A percentile compares a stretch with the other conserved stretches of the same genome.
Conservation (phyloP, 2,797 vertebrate genomes). For the Gymnocypris eckloni region DNA sequence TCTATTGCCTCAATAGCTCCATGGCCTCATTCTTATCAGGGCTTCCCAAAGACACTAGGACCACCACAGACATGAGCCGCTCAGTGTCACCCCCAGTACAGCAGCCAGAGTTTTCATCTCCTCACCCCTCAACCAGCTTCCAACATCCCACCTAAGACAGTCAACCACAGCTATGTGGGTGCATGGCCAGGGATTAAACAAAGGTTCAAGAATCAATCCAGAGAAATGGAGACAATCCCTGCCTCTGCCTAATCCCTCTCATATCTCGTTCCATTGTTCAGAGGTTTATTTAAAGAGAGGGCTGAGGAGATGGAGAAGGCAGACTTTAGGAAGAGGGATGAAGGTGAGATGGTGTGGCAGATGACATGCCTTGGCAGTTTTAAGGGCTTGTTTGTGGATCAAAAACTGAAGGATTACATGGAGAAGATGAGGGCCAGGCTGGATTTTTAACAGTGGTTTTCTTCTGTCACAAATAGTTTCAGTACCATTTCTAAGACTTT, state of each 20-base stretch:
- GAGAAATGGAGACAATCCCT: constrained; percentile 71
- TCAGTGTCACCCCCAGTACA: constrained; percentile 7
- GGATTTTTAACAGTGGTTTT: neutral
- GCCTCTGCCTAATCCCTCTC: constrained; percentile 68
- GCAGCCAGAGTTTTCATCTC: constrained; percentile 47
- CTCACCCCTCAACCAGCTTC: constrained; percentile 16
- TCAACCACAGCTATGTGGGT: constrained; percentile 66
- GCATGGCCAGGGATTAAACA: constrained; percentile 68
- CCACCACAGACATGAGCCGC: constrained; percentile 48
- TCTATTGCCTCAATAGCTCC: constrained; percentile 38
- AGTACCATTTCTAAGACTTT: neutral
- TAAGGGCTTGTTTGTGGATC: constrained; percentile 52
- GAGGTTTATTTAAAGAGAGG: constrained; percentile 65
- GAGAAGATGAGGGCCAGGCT: neutral
- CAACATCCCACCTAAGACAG: constrained; percentile 44
- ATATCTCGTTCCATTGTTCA: constrained; percentile 70
- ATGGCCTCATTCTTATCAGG: constrained; percentile 62
- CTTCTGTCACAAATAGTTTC: neutral
- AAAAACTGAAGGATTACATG: constrained; percentile 49
- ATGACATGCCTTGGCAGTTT: constrained; percentile 65
- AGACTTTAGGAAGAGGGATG: constrained; percentile 55
- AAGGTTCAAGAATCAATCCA: constrained; percentile 68
- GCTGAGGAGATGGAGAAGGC: constrained; percentile 56
- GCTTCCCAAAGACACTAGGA: constrained; percentile 32
- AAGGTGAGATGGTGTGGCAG: constrained; percentile 48